Percentiles rank a stretch among this genome's conserved stretches.
Conservation (phyloP, 2,113 vertebrate genomes). For the Chamaea fasciata region DNA sequence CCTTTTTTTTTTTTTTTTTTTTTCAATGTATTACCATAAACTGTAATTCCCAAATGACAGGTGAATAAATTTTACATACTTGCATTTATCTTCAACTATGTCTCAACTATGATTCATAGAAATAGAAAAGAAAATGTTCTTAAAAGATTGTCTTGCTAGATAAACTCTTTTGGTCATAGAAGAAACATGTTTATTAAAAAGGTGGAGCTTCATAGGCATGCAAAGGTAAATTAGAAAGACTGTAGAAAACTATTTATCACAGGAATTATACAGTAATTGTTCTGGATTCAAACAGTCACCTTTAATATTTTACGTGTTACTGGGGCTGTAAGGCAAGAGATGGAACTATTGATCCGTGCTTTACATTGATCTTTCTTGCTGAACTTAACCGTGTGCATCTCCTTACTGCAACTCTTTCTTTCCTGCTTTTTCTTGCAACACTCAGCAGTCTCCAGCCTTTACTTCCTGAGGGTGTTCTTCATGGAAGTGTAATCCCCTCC, state of each 20-base stretch:
- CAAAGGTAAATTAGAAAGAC: not conserved
- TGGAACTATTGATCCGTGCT: not conserved
- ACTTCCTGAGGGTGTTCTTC: not conserved
- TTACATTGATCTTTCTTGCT: not conserved
- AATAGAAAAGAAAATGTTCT: not conserved
- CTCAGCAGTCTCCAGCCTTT: not conserved
- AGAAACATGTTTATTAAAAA: not conserved
- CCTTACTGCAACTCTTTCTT: not conserved
- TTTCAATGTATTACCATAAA: not conserved
- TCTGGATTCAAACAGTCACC: not conserved
- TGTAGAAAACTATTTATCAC: not conserved
- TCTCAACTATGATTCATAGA: not conserved
- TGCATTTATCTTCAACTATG: not conserved
- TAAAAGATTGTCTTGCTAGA: not conserved
- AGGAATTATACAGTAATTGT: not conserved
- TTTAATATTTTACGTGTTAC: not conserved
- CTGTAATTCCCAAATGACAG: not conserved
- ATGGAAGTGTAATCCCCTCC: accelerated
- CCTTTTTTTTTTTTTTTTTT: not conserved
- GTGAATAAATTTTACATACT: not conserved
- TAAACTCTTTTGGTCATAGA: not conserved
- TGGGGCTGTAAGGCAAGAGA: not conserved
- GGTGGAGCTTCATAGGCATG: not conserved
- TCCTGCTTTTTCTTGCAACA: not conserved
- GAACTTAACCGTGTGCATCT: accelerated